These are phyloP conservation scores for Lepeophtheirus nordmannii DNA, from an alignment of 2,888 invertebrate genomes.

Conservation along the genomic window DNA sequence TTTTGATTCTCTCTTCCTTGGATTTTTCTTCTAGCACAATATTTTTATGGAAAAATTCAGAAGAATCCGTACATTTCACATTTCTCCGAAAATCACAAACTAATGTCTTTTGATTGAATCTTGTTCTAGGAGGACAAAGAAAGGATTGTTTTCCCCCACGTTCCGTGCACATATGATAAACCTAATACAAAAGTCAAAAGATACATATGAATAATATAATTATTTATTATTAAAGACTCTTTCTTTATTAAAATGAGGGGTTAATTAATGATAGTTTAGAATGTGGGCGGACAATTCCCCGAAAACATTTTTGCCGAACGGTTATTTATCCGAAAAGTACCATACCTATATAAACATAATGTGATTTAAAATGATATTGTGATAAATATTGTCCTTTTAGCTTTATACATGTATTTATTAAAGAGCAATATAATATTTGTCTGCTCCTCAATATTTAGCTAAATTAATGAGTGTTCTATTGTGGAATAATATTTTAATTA, in stretches of 20 bases:
- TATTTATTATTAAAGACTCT: not conserved
- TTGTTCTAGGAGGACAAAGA: slow-evolving; percentile 19
- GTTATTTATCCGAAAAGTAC: no score
- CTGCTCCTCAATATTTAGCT: no score
- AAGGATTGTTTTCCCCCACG: slow-evolving; percentile 12
- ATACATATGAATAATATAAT: not conserved
- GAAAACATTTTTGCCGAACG: no score
- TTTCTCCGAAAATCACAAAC: slow-evolving; percentile 14
- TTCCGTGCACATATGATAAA: slow-evolving; percentile 20
- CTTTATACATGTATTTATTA: no score
- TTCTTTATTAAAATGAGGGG: not conserved
- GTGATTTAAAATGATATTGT: no score
- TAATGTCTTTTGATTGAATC: slow-evolving; percentile 16
- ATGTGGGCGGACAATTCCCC: no score
- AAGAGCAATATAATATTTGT: no score
- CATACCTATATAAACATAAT: no score
- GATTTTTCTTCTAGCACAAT: slow-evolving; percentile 9
- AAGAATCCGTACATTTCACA: slow-evolving; percentile 12
- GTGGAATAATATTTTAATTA: no score
- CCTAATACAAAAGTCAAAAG: not conserved
- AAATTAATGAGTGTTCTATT: no score
- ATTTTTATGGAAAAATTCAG: slow-evolving; percentile 14
- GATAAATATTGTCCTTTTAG: no score
- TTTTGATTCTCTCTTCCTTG: not conserved
- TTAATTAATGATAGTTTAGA: not conserved